phyloP scores from a whole-genome alignment of 2,888 invertebrate species.

The Trachelus iudaicus region DNA sequence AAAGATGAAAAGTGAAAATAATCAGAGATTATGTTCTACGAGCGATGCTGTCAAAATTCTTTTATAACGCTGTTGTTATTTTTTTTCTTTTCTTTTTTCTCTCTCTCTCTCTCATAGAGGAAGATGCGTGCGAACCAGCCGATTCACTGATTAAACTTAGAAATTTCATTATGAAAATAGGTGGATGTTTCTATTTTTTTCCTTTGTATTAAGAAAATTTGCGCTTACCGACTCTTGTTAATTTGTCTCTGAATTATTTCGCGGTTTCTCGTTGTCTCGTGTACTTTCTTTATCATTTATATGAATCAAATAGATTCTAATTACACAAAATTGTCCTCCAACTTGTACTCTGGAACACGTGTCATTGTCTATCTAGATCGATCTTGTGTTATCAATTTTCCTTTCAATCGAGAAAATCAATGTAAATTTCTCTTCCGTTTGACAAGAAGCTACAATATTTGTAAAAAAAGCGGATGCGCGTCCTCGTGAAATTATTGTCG shows the following conservation, averaged over 20 bases:
- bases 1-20: conserved; percentile 9
- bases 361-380: no score
- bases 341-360: no score
- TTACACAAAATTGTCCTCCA: background rate
- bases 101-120: background rate
- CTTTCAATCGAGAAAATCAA: no score
- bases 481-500: background rate
- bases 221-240: background rate
- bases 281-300: background rate
- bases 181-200: background rate
- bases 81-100: background rate
- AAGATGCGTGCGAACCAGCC: background rate
- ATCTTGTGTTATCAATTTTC: no score
- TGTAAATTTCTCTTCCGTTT: no score
- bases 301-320: background rate
- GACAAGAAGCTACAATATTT: no score
- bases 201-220: no score
- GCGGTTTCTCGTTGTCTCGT: background rate
- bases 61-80: background rate
- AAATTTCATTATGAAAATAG: background rate
- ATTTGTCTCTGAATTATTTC: background rate
- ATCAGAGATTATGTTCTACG: background rate
- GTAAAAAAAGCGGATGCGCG: background rate
- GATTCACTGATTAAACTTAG: background rate
- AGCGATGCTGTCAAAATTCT: background rate